Evolutionary conservation across 64 coral and sea anemone genomes (phyloP).

Genomic region (Montipora cactus): DNA sequence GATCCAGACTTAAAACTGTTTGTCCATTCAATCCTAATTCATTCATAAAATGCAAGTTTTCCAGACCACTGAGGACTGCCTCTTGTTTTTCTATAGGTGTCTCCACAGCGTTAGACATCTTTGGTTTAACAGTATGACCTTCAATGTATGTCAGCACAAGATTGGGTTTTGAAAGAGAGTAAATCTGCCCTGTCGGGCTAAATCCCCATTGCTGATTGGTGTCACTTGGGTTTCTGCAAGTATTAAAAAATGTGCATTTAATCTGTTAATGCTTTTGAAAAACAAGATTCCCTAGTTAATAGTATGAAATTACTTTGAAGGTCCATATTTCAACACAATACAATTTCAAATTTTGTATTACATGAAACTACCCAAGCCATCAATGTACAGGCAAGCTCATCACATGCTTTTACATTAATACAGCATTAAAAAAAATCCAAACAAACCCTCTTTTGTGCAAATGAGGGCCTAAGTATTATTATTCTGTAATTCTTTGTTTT

Average conservation of each 20-base stretch:
- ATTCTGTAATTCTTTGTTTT: too few relatives aligned
- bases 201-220: constrained; percentile 88
- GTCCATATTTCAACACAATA: too few relatives aligned
- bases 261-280: neutral
- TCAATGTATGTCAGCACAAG: constrained; percentile 79
- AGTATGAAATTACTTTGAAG: too few relatives aligned
- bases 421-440: too few relatives aligned
- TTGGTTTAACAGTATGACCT: constrained; percentile 47
- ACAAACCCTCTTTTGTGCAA: too few relatives aligned
- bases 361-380: too few relatives aligned
- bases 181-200: constrained; percentile 91
- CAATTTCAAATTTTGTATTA: too few relatives aligned
- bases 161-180: constrained; percentile 79
- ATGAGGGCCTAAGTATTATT: too few relatives aligned
- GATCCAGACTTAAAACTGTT: neutral
- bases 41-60: constrained; percentile 34
- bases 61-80: neutral
- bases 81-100: neutral
- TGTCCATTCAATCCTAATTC: neutral
- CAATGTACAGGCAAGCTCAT: too few relatives aligned
- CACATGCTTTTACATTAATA: too few relatives aligned
- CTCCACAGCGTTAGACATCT: neutral
- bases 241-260: neutral
- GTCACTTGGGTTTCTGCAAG: constrained; percentile 61
- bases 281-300: too few relatives aligned